Base-by-base conservation (phyloP, 2,113 vertebrate species). In the Ochotona curzoniae region DNA sequence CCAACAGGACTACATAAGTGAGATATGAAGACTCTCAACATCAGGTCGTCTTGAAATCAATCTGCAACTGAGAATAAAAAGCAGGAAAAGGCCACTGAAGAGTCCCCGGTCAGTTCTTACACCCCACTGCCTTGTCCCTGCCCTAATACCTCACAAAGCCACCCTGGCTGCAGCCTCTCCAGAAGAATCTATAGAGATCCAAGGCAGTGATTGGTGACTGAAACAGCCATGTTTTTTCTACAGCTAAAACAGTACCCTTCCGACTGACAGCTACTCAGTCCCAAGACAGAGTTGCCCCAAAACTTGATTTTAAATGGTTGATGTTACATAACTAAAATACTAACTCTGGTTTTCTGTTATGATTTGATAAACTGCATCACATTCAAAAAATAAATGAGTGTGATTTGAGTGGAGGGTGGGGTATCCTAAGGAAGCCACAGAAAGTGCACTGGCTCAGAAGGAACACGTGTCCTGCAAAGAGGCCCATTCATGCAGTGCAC, bases 41-140 rank as follows among this genome's bases (percentile, higher is more conserved):
- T 20, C 49, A 88, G 30, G 30, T 71, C 20, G 20, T 71, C 74
- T 89, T 82, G 70, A 92, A 78, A 88, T 8, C 13, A 91, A 89
- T 26, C 2, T 47, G 86, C 3, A 85, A 30, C 15, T 74, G 35
- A 47, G 66, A 23, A 71, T 70, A 54, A 86, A 80, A 81, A 71
- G 93, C 63, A 75, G 28, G 32, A 66, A 81, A 83, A 63, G 30
- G 8, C 8, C 38, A 69, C 30, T 78, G 3, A 74, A 70, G 35
- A 69, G n/a, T 17, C 35, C 35, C 76, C 92, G 61, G 20, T 44
- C 12, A 38, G 74, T 67, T 76, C 44, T 25, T 0, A 92, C 26
- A 38, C 51, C 82, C 21, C 25, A 88, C 17, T 61, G 67, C 30
- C 38, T 21, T 38, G 5, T 20, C 38, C 71, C 26, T 44, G 30